Base-by-base conservation (phyloP, 2,888 invertebrate genomes). In the Diabrotica balteata region DNA sequence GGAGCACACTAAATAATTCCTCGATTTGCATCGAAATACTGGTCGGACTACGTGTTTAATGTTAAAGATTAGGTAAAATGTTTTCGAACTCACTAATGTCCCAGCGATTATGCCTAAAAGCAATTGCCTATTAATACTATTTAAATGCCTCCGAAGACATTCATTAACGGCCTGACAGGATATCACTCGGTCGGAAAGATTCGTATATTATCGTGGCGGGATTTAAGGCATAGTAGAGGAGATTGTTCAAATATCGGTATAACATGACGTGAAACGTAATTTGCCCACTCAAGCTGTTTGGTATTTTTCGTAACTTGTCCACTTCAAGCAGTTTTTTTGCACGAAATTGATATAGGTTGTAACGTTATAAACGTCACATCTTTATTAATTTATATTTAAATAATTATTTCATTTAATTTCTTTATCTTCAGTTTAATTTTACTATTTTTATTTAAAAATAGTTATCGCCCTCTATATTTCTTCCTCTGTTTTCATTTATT, bases 71-170 rank as follows among this genome's bases (percentile, higher is more conserved):
- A 81, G 76, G 77, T 80, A 79, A 81, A 82, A 81, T 78, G 80
- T 81, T 80, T 80, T 78, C 75, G 76, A 80, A 75, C 77, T 79
- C 76, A 75, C 79, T 80, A 81, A 80, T 76, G 76, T 78, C 75
- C 78, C 75, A 72, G 78, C 77, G 82, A 82, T 82, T 82, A 82
- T 80, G 79, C 66, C 79, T 83, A 81, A 83, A 82, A 83, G 83
- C 78, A 82, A 82, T 82, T 78, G 82, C 80, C 82, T 82, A 83
- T 83, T 82, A 83, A 82, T 83, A 82, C 79, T 80, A 79, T 80
- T 82, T 81, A 80, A 82, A 80, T 78, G 78, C 75, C 73, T 71
- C 69, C 66, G 71, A 75, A 76, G 76, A 44, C 45, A 51, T 45
- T 64, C 80, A 78, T 79, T 80, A 53, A 11, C 49, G 32, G 46